Base-by-base conservation (phyloP, 1,140 invertebrate genomes). In the Lanistes nyassanus region DNA sequence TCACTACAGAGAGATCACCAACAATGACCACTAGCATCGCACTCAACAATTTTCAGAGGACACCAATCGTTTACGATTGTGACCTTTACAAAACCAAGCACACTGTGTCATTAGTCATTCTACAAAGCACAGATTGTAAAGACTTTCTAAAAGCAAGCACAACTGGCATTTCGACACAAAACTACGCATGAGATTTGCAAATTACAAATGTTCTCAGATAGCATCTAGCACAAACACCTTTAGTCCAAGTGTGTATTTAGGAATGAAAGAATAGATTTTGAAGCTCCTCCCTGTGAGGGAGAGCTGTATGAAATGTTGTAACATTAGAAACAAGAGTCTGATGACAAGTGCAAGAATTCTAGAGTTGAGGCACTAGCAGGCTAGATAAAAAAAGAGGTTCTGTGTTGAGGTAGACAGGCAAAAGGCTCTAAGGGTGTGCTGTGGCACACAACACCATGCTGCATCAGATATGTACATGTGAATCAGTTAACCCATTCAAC, bases 381-480 rank as follows among this genome's bases (percentile, higher is more conserved):
- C 62, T 64, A 64, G 31, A 64, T 36, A 47, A 47, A 47, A n/a
- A n/a, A 47, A 47, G 42, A 47, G 42, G 42, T 47, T 47, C 36
- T 64, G 19, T 36, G 36, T 64, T 64, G 62, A 64, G 62, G 62
- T 64, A 64, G 62, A 64, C 19, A 64, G 19, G 62, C 62, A 31
- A 34, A 19, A 19, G 19, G 9, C 19, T 34, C 5, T 6, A 19
- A 31, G 62, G 5, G 31, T 64, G 62, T 31, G 5, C 6, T 31
- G 29, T 5, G 5, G 29, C 36, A 21, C 36, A 36, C 36, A 29
- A 64, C n/a, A 21, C 31, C 62, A 21, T 34, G 62, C 62, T 64
- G 62, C 62, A 64, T 64, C 62, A 64, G 62, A 64, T 64, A 64
- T 64, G 62, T 64, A 64, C 62, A 64, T 11, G 19, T 64, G n/a